Percentiles rank a stretch among this genome's conserved stretches.
Evolutionary conservation across 2,797 vertebrate species (phyloP).

Genomic region (Rhinogobio ventralis): DNA sequence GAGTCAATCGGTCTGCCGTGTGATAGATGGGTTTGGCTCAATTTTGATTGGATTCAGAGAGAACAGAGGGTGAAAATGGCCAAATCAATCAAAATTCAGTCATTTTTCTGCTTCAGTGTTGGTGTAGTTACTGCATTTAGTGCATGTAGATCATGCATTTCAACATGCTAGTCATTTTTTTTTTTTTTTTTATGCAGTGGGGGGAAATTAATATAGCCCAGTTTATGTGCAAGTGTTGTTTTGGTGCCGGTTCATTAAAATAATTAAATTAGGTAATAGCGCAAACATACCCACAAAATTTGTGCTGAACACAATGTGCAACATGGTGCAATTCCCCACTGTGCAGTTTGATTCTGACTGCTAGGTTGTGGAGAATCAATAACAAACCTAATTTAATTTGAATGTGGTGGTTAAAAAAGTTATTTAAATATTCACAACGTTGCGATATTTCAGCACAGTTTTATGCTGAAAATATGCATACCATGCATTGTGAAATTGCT

Average conservation of each 20-base stretch:
- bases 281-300: background rate
- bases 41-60: background rate
- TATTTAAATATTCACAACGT: background rate
- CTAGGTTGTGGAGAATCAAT: background rate
- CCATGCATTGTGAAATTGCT: background rate
- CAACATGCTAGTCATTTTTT: background rate
- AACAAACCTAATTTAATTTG: background rate
- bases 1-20: too few relatives aligned
- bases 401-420: background rate
- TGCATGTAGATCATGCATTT: background rate
- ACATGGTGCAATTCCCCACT: background rate
- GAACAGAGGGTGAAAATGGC: background rate
- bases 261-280: slow-evolving; percentile 2
- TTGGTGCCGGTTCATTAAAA: background rate
- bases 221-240: background rate
- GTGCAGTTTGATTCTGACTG: background rate
- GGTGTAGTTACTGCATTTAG: background rate
- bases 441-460: background rate
- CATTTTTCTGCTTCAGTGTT: background rate
- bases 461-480: background rate
- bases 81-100: background rate
- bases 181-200: too few relatives aligned
- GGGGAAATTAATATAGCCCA: background rate
- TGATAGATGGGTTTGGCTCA: background rate
- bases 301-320: background rate